These are phyloP conservation scores for Meandrusa payeni DNA, from an alignment of 2,888 invertebrate species.

Conservation along the genomic window DNA sequence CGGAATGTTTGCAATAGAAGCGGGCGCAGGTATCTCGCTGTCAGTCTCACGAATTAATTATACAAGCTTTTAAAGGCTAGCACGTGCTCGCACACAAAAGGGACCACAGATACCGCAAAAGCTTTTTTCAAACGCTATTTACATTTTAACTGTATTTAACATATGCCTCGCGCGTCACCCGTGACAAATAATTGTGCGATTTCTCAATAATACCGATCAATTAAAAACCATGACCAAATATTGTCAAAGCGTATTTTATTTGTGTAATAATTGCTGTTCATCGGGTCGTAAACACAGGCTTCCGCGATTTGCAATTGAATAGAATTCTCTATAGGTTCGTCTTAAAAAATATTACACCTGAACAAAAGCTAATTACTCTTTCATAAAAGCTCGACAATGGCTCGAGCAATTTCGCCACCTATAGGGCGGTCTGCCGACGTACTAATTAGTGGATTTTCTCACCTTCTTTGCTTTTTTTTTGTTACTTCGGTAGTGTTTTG, in stretches of 20 bases:
- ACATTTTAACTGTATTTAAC: conserved; percentile 39
- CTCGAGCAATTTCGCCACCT: conserved; percentile 48
- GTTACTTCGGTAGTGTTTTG: conserved; percentile 33
- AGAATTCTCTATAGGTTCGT: conserved; percentile 43
- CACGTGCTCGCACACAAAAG: conserved; percentile 51
- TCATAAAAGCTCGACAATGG: conserved; percentile 59
- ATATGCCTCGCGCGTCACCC: conserved; percentile 19
- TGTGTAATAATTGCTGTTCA: conserved; percentile 63
- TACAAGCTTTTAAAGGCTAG: conserved; percentile 46
- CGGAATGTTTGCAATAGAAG: conserved; percentile 51
- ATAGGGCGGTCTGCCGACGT: conserved; percentile 51
- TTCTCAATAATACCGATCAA: conserved; percentile 40
- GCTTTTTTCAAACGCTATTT: conserved; percentile 44
- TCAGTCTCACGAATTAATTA: conserved; percentile 68
- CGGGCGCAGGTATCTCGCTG: conserved; percentile 53
- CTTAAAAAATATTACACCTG: conserved; percentile 62
- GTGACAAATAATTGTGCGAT: conserved; percentile 7
- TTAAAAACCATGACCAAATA: conserved; percentile 63
- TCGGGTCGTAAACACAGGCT: conserved; percentile 58
- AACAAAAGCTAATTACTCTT: conserved; percentile 74
- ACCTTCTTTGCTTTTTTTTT: conserved; percentile 63
- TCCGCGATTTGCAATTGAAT: conserved; percentile 65
- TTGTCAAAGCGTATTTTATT: conserved; percentile 47
- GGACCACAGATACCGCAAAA: conserved; percentile 39
- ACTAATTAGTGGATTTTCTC: conserved; percentile 77